Conservation (phyloP, 2,888 invertebrate genomes). For the Aleiodes testaceus region DNA sequence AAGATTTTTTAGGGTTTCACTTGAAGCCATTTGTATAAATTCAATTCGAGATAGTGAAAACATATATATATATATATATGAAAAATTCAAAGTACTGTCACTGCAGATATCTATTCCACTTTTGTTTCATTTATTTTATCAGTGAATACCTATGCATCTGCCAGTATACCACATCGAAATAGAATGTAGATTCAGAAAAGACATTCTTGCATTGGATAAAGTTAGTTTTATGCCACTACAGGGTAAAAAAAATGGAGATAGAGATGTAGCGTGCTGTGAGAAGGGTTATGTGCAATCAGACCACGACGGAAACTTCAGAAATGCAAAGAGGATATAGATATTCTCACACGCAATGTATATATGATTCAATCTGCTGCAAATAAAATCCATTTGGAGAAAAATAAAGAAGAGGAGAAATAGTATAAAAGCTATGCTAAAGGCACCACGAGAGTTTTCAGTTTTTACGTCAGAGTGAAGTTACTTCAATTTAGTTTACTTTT, state of each 20-base stretch:
- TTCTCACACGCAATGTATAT: slow-evolving; percentile 2
- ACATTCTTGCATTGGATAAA: slow-evolving; percentile 54
- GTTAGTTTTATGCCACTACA: slow-evolving; percentile 58
- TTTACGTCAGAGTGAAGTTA: slow-evolving; percentile 46
- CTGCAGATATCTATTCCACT: slow-evolving; percentile 1
- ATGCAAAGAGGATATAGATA: slow-evolving; percentile 36
- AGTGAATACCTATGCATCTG: neutral
- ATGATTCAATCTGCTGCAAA: too few species aligned
- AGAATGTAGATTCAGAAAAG: slow-evolving; percentile 50
- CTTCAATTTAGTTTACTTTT: slow-evolving; percentile 29
- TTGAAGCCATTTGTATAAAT: slow-evolving; percentile 1
- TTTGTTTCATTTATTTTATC: slow-evolving; percentile 11
- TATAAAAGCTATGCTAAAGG: slow-evolving; percentile 32
- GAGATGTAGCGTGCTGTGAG: slow-evolving; percentile 10
- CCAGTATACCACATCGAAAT: slow-evolving; percentile 38
- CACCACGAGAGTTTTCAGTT: slow-evolving; percentile 16
- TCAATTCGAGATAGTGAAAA: slow-evolving; percentile 27
- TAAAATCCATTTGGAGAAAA: neutral
- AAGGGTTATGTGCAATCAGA: slow-evolving; percentile 56
- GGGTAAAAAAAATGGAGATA: slow-evolving; percentile 38
- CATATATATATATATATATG: neutral
- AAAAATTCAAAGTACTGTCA: slow-evolving; percentile 22
- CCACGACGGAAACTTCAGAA: slow-evolving; percentile 38
- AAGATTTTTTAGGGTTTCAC: neutral
- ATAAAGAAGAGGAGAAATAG: slow-evolving; percentile 4